Evolutionary conservation across 2,888 invertebrate species (phyloP).

Genomic region (Yponomeuta evonymella): DNA sequence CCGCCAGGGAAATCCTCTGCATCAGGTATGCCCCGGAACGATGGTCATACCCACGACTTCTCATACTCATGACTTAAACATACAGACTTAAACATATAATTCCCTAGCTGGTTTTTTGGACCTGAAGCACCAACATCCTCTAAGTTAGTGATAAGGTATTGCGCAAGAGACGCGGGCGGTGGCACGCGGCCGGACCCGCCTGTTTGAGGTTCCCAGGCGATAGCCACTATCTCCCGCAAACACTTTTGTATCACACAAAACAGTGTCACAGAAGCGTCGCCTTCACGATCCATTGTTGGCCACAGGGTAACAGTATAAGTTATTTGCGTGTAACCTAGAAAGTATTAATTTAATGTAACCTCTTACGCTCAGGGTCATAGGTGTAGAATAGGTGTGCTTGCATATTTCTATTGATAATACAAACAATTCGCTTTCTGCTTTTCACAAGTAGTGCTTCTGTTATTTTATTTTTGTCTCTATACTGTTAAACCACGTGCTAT

Average conservation of each 20-base stretch:
- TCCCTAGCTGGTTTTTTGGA: background rate
- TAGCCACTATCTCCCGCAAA: constrained; percentile 71
- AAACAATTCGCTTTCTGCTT: background rate
- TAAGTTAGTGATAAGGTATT: constrained; percentile 26
- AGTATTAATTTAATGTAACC: too few relatives aligned
- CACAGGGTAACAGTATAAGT: too few relatives aligned
- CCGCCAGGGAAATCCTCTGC: too few relatives aligned
- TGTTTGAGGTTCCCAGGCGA: constrained; percentile 74
- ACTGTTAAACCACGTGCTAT: background rate
- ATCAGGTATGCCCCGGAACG: too few relatives aligned
- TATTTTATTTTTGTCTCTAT: background rate
- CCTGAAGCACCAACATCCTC: background rate
- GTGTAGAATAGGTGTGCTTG: too few relatives aligned
- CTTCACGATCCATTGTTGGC: too few relatives aligned
- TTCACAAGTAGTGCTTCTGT: background rate
- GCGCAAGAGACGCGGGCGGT: constrained; percentile 49
- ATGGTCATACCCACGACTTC: too few relatives aligned
- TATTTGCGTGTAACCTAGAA: too few relatives aligned
- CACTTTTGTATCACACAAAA: constrained; percentile 39
- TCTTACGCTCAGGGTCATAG: too few relatives aligned
- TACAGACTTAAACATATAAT: background rate
- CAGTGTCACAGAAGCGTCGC: too few relatives aligned
- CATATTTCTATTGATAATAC: too few relatives aligned
- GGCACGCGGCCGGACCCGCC: constrained; percentile 60
- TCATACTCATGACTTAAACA: too few relatives aligned